Percentiles rank a stretch among this genome's conserved stretches.
phyloP scores from a whole-genome alignment of 2,888 invertebrate genomes.

The Ormyrus labotus region DNA sequence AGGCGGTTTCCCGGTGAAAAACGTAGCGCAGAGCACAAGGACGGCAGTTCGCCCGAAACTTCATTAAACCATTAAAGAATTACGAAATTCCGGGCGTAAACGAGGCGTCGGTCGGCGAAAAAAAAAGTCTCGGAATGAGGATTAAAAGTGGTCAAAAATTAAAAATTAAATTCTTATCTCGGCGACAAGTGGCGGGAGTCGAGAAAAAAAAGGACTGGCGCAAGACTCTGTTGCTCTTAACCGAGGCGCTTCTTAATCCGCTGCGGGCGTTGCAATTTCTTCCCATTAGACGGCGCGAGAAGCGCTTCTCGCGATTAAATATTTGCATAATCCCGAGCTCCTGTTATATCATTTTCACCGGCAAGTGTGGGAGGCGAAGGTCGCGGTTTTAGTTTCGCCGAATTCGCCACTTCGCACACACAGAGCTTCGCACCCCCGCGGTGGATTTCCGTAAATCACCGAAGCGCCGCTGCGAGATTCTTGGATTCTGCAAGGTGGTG shows the following conservation, averaged over 20 bases:
- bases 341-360: slow-evolving; percentile 61
- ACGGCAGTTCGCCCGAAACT: slow-evolving; percentile 14
- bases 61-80: slow-evolving; percentile 50
- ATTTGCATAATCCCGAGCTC: slow-evolving; percentile 73
- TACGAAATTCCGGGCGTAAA: slow-evolving; percentile 11
- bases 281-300: slow-evolving; percentile 68
- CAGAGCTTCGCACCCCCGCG: too few relatives aligned
- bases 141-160: slow-evolving; percentile 73
- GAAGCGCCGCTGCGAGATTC: neutral
- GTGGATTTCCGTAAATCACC: slow-evolving; percentile 29
- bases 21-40: neutral
- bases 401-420: neutral
- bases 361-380: neutral
- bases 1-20: neutral
- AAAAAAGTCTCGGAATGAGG: slow-evolving; percentile 64
- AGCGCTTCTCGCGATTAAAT: slow-evolving; percentile 70
- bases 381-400: slow-evolving; percentile 36
- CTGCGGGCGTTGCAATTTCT: slow-evolving; percentile 74
- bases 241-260: slow-evolving; percentile 69
- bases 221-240: neutral
- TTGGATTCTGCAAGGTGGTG: too few relatives aligned
- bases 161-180: slow-evolving; percentile 73
- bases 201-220: neutral
- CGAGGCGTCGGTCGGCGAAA: neutral
- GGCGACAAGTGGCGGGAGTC: slow-evolving; percentile 54